A percentile compares a stretch with the other conserved stretches of the same genome.
Evolutionary conservation across 2,113 vertebrate genomes (phyloP).

Genomic region (Nerophis lumbriciformis): DNA sequence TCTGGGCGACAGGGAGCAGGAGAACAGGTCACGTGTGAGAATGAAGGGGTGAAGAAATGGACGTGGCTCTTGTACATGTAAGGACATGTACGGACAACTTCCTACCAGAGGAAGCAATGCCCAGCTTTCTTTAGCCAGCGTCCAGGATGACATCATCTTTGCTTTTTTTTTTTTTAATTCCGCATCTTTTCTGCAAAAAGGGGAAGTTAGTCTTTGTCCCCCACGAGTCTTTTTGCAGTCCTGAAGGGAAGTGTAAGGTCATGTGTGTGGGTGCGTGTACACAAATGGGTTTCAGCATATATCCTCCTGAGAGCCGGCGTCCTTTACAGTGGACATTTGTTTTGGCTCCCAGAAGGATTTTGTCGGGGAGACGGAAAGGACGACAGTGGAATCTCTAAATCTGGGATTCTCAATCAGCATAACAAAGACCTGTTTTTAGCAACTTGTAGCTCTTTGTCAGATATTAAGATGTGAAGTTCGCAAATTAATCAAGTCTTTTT

Average conservation of each 20-base stretch:
- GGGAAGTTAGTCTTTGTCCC: slow-evolving; percentile 47
- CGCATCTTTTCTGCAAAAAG: slow-evolving; percentile 29
- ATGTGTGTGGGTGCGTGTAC: neutral
- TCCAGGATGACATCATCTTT: slow-evolving; percentile 55
- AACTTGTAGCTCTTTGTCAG: too few species aligned
- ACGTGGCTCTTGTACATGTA: slow-evolving; percentile 42
- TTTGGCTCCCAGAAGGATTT: too few species aligned
- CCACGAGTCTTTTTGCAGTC: slow-evolving; percentile 26
- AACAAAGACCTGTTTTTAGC: too few species aligned
- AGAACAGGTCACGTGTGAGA: slow-evolving; percentile 31
- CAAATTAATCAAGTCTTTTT: too few species aligned
- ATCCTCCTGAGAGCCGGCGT: too few species aligned
- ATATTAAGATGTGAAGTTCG: too few species aligned
- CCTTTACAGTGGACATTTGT: too few species aligned
- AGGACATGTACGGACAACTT: slow-evolving; percentile 41
- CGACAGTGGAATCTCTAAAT: too few species aligned
- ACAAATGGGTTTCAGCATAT: neutral
- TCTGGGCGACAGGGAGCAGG: neutral
- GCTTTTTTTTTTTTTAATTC: slow-evolving; percentile 18
- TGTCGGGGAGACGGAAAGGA: too few species aligned
- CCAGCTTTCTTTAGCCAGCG: slow-evolving; percentile 40
- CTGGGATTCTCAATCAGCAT: too few species aligned
- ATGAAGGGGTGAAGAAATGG: neutral
- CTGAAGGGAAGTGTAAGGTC: slow-evolving; percentile 38
- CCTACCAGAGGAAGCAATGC: slow-evolving; percentile 41